Evolutionary conservation across 2,797 vertebrate genomes (phyloP), one percentile per base, ranked within the genome.

Genomic region (Sebastes itinus): DNA sequence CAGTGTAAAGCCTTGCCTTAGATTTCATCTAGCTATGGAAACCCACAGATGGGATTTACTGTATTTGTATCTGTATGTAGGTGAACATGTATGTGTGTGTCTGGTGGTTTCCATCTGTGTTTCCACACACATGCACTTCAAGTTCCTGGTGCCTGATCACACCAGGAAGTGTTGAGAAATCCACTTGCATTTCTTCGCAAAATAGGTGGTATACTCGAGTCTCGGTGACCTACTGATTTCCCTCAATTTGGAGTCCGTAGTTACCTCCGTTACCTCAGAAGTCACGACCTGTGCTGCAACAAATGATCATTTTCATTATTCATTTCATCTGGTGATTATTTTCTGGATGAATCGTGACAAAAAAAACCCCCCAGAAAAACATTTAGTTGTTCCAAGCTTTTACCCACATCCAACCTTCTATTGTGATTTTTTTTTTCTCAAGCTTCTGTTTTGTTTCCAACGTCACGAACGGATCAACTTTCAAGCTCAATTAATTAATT

Each of bases 361-460:
- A 28, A 27, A 35, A 35, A 2, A 0, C 0, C 11, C 0, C 11
- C 4, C 33, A 35, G 33, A 35, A 35, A 38, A 38, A 38, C 35
- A 38, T 1, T 38, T 38, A 56, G 30, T 32, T 61, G 11, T 62
- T 33, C n/a, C 32, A 63, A 62, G 20, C 5, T 38, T n/a, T 13
- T 46, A 42, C 27, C 10, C 12, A 4, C 56, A 10, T 28, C 18
- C 25, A 32, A 59, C 35, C 8, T 67, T 23, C 12, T 28, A 25
- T 56, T 56, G 7, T 22, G 4, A 25, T 1, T 42, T 32, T 38
- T 35, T 16, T 33, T 1, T 16, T 22, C 25, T 16, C 11, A 59
- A 42, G 25, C 22, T 59, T 2, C 16, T 27, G 16, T 38, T 42
- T 58, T 20, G 20, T 70, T 59, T 59, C 14, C 33, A 32, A 2